Evolutionary conservation across 2,113 vertebrate species (phyloP), one percentile per base, ranked within the genome.

Genomic region (Athene cunicularia): DNA sequence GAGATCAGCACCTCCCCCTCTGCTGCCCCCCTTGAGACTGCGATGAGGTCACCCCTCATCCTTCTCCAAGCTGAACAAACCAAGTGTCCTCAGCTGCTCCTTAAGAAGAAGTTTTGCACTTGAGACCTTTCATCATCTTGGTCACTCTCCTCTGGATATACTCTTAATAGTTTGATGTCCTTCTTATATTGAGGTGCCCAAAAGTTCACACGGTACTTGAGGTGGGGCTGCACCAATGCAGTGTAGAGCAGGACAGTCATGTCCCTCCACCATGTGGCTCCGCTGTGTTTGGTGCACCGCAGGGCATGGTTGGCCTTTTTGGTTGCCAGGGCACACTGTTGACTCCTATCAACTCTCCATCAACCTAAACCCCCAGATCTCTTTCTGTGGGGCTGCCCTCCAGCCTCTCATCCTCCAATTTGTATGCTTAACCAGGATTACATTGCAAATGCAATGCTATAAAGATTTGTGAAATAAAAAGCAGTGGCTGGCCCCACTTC

Each of bases 401-500:
- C 12, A 62, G 52, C 33, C 33, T 66, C 52, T 91, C 1, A 9
- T 47, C 24, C 20, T 52, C 26, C 20, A 67, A 6, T 49, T n/a
- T 37, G 18, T 39, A 75, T 6, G 8, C 27, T n/a, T 56, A 70
- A 87, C 15, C 23, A 45, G 45, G 35, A 64, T 23, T 81, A 26
- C 60, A 74, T 8, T 56, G 50, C 28, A 74, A 79, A 76, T 75
- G 43, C 68, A 88, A 82, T 58, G 18, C 39, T 87, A 27, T 27
- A 79, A 74, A 64, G 45, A 93, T 66, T 60, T 68, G 86, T 90
- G 71, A 92, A 92, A 91, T n/a, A 96, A 93, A 97, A 80, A 95
- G 73, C 76, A 87, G 37, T 81, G 53, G 9, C 58, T 70, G 45
- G 8, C 41, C n/a, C 62, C 60, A 94, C 27, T 87, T 83, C 8